Evolutionary conservation across 2,888 invertebrate genomes (phyloP).

Genomic region (Ochlodes sylvanus): DNA sequence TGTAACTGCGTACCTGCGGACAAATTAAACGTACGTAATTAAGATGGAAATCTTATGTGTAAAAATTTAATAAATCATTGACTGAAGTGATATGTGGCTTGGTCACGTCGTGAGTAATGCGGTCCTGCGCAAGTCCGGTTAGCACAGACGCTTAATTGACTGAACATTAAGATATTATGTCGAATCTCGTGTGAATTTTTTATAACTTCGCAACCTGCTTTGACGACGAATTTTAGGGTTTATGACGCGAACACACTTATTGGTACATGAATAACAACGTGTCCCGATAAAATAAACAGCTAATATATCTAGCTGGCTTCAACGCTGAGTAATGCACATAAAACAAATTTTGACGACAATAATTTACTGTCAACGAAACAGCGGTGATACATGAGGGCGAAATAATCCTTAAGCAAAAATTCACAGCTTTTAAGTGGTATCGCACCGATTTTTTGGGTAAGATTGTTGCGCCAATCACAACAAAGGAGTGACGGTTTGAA

Average conservation of each 20-base stretch:
- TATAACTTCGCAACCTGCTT: conserved; percentile 52
- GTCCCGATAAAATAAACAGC: conserved; percentile 4
- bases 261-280: conserved; percentile 41
- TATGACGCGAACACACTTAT: conserved; percentile 33
- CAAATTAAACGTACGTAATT: conserved; percentile 46
- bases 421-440: conserved; percentile 31
- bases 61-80: conserved; percentile 57
- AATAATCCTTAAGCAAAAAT: conserved; percentile 31
- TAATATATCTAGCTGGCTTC: conserved; percentile 29
- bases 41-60: conserved; percentile 49
- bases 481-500: conserved; percentile 50
- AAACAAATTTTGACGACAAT: conserved; percentile 38
- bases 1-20: conserved; percentile 43
- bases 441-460: conserved; percentile 33
- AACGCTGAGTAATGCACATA: conserved; percentile 32
- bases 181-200: conserved; percentile 72
- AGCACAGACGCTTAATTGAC: conserved; percentile 76
- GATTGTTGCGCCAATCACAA: conserved; percentile 47
- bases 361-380: conserved; percentile 34
- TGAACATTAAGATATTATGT: conserved; percentile 64
- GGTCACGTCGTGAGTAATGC: conserved; percentile 76
- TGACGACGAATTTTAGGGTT: conserved; percentile 49
- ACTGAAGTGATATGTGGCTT: conserved; percentile 60
- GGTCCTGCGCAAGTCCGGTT: conserved; percentile 62
- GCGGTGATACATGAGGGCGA: conserved; percentile 32